Base-by-base conservation (phyloP, 1,140 invertebrate species). In the Phortica variegata region DNA sequence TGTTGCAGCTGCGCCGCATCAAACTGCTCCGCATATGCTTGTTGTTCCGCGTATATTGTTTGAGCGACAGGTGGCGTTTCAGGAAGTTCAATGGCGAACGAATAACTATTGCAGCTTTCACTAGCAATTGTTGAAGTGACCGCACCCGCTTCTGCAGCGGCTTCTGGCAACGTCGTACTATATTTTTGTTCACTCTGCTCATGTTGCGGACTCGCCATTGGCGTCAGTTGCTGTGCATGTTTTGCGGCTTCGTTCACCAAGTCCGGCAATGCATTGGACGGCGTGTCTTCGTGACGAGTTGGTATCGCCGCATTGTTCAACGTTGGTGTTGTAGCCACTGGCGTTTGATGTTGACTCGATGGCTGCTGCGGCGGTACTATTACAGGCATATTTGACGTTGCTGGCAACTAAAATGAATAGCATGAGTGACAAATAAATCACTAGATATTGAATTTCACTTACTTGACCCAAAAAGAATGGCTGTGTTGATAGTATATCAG, bases 401-500 rank as follows among this genome's bases (percentile, higher is more conserved):
- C 10, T 5, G 23, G 23, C 10, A 26, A 26, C 23, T 26, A 26
- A 26, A 26, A 26, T 6, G 10, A 26, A 6, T 26, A 54, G 18
- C 13, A 63, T 40, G 1, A 60, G 65, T 60, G 68, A 18, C 3
- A 34, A 36, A 31, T 13, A 26, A n/a, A 5, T 15, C n/a, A 18
- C 1, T 8, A 18, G 23, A 15, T 15, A 13, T 20, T 9, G 3
- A 13, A 26, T 13, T 3, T 23, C 5, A 16, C 34, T 43, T 12
- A 68, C 63, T 57, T 68, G 63, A 36, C 63, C 63, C 37, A 66
- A 68, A 6, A 60, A 31, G 44, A 66, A 68, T 68, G 21, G 63
- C 54, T 0, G 60, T 78, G 74, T 17, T 79, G 72, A n/a, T 41
- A 77, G 58, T n/a, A 61, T 63, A 4, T 72, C 66, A 3, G 58